phyloP scores from a whole-genome alignment of 53 echinoderm and acorn worm genomes.

The Paracentrotus lividus region DNA sequence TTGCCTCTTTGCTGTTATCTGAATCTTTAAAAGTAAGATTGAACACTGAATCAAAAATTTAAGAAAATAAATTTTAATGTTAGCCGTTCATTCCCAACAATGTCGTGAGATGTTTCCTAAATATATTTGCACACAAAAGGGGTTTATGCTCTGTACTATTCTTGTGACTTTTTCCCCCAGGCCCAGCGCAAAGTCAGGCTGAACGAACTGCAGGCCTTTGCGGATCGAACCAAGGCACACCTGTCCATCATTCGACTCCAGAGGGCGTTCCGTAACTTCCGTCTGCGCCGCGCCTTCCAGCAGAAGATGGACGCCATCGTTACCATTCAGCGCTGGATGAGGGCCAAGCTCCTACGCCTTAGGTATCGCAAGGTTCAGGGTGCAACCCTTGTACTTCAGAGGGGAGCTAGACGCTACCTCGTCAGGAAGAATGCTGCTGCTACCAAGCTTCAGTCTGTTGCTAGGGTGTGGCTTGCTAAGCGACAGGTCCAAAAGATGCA shows the following conservation, averaged over 20 bases:
- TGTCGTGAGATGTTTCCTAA: too few relatives aligned
- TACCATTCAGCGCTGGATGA: conserved; percentile 87
- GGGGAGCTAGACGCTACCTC: conserved; percentile 76
- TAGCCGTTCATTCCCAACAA: too few relatives aligned
- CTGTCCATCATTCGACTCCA: conserved; percentile 65
- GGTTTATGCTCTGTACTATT: too few relatives aligned
- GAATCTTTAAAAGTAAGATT: too few relatives aligned
- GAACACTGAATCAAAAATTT: too few relatives aligned
- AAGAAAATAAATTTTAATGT: too few relatives aligned
- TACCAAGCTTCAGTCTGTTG: conserved; percentile 77
- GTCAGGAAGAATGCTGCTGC: conserved; percentile 74
- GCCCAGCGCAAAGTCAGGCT: conserved; percentile 74
- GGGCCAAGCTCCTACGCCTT: conserved; percentile 77
- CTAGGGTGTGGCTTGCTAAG: conserved; percentile 87
- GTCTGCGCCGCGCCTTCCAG: conserved; percentile 68
- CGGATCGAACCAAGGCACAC: conserved; percentile 57
- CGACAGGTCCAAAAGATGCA: conserved; percentile 80
- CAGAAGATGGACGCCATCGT: conserved; percentile 78
- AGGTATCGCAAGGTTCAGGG: conserved; percentile 75
- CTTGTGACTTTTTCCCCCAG: conserved; percentile 41
- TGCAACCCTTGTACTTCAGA: conserved; percentile 77
- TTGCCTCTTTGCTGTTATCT: too few relatives aligned
- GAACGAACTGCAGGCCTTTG: conserved; percentile 71
- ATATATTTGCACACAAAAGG: too few relatives aligned
- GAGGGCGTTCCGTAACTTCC: conserved; percentile 69